Base-by-base conservation (phyloP, 2,797 vertebrate species). In the Periophthalmus magnuspinnatus region DNA sequence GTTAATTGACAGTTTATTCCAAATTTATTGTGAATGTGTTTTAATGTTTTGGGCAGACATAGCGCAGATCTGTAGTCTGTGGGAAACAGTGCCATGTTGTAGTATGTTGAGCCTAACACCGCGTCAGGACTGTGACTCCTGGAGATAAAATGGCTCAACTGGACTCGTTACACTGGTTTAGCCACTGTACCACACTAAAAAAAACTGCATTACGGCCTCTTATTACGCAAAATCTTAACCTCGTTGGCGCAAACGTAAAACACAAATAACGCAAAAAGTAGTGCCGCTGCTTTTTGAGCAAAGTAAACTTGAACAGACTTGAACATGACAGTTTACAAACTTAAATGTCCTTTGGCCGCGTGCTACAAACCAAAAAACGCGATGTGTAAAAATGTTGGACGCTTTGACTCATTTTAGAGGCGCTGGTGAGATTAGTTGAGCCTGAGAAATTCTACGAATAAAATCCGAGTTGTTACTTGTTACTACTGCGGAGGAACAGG, bases 401-500 rank as follows among this genome's bases (percentile, higher is more conserved):
- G 47, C 47, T 13, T 41, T 41, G 11, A 13, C 38, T 63, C 48
- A 1, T 4, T 79, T 36, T 17, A 24, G 16, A 47, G 34, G 71
- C 72, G 62, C 57, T 63, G 65, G 0, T 55, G n/a, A 6, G 60
- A 38, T 55, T 32, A 17, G 32, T 58, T 50, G 16, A 47, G 17
- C 62, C 0, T 48, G 10, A 32, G 58, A 52, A 48, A 64, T 6
- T 71, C 28, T 16, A 0, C 62, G 70, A 70, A 76, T 71, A 79
- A 83, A 85, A 75, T 24, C 63, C 74, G 79, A 75, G 67, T 72
- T 70, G 79, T 72, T 80, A 38, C 55, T 57, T 57, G 55, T 57
- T 57, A 57, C 55, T 28, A 32, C 77, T 71, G 67, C 69, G 71
- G 65, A 78, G 77, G 80, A 81, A 83, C 83, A 88, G 89, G 83